Conservation (phyloP, 2,888 invertebrate genomes). For the Nomada goodeniana region DNA sequence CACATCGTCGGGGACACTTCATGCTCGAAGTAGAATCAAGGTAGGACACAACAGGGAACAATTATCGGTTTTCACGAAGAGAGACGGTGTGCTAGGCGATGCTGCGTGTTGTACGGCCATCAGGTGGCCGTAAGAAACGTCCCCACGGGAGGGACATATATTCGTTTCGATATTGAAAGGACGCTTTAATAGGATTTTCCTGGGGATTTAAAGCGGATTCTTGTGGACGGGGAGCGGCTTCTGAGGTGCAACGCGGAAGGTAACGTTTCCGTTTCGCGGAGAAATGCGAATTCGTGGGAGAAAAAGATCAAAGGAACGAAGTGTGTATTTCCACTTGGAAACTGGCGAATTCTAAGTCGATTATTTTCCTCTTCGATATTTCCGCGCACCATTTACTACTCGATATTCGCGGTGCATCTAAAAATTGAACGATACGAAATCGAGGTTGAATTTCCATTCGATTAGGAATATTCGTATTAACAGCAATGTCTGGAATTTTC, state of each 20-base stretch:
- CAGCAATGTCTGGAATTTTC: too few relatives aligned
- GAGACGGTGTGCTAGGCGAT: background rate
- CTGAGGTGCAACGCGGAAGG: conserved; percentile 5
- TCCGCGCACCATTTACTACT: too few relatives aligned
- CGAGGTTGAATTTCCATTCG: too few relatives aligned
- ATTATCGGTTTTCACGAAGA: conserved; percentile 1
- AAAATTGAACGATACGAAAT: too few relatives aligned
- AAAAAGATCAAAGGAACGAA: background rate
- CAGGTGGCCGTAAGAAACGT: background rate
- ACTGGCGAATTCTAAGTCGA: background rate
- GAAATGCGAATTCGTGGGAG: background rate
- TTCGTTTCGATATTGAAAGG: background rate
- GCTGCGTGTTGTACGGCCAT: background rate
- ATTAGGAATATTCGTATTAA: too few relatives aligned
- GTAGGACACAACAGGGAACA: conserved; percentile 32
- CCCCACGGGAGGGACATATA: background rate
- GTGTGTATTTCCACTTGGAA: too few relatives aligned
- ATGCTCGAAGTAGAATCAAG: conserved; percentile 36
- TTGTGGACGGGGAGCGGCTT: background rate
- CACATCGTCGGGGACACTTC: conserved; percentile 56
- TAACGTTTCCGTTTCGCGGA: conserved; percentile 24
- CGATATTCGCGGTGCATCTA: too few relatives aligned
- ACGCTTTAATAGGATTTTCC: background rate
- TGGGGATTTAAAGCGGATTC: background rate
- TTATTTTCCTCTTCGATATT: too few relatives aligned